Evolutionary conservation across 2,113 vertebrate species (phyloP).

Genomic region (Prunella fulvescens): DNA sequence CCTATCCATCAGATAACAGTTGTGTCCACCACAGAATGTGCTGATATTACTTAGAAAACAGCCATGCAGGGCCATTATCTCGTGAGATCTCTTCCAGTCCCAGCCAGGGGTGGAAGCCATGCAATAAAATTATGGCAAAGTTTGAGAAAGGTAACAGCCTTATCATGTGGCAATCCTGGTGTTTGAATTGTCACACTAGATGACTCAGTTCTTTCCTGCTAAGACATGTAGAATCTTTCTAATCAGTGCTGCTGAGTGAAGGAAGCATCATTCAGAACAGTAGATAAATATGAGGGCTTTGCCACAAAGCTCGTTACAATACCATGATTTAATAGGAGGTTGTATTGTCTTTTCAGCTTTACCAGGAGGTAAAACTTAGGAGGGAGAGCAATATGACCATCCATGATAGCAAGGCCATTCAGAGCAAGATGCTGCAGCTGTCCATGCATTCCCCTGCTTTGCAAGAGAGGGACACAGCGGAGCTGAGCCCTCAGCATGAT

Average conservation of each 20-base stretch:
- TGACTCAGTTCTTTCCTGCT: not conserved
- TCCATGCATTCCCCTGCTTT: constrained; percentile 69
- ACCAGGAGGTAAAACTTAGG: constrained; percentile 87
- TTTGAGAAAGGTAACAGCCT: not conserved
- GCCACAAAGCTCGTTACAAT: not conserved
- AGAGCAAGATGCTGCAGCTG: constrained; percentile 61
- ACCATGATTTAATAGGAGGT: not conserved
- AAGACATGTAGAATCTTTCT: not conserved
- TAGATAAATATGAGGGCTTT: not conserved
- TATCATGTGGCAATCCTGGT: not conserved
- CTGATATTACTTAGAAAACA: not conserved
- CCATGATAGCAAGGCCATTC: constrained; percentile 59
- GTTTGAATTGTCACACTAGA: not conserved
- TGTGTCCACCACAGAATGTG: not conserved
- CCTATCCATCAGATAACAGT: not conserved
- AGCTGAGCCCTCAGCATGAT: constrained; percentile 51
- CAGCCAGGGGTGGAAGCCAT: not conserved
- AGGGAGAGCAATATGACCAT: constrained; percentile 71
- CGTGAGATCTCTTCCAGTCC: not conserved
- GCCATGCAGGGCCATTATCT: not conserved
- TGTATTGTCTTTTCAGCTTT: constrained; percentile 78
- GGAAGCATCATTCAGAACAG: not conserved
- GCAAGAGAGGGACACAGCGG: constrained; percentile 64
- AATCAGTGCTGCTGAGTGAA: not conserved
- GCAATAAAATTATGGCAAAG: not conserved